phyloP scores from a whole-genome alignment of 2,113 vertebrate species.

The Rhizomys pruinosus region DNA sequence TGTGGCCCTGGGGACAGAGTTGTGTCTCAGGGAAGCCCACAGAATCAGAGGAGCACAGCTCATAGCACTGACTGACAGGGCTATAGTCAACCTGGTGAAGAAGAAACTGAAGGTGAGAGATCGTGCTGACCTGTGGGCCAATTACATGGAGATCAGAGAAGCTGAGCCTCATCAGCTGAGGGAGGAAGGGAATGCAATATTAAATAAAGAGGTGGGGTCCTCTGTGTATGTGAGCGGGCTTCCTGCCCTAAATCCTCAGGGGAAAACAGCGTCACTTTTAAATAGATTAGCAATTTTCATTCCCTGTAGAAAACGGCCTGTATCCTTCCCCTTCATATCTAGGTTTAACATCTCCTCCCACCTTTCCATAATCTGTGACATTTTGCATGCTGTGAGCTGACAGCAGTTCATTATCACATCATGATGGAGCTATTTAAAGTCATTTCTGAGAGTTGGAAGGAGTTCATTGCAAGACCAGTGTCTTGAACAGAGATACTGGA shows the following conservation, averaged over 20 bases:
- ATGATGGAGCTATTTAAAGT: not conserved
- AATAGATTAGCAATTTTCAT: not conserved
- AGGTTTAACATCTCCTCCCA: not conserved
- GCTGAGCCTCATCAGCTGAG: too few species aligned
- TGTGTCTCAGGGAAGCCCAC: not conserved
- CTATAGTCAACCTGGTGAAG: not conserved
- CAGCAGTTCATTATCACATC: not conserved
- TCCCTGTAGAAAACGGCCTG: not conserved
- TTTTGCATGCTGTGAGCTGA: not conserved
- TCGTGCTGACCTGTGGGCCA: too few species aligned
- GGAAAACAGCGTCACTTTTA: not conserved
- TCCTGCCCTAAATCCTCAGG: not conserved
- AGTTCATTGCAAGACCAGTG: not conserved
- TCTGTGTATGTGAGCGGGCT: not conserved
- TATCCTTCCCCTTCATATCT: not conserved
- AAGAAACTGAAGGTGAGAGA: not conserved
- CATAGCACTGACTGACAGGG: not conserved
- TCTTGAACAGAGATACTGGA: not conserved
- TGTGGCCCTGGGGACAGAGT: fast-evolving
- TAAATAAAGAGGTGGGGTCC: not conserved
- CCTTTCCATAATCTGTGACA: not conserved
- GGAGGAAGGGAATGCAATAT: not conserved
- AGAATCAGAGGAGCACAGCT: not conserved
- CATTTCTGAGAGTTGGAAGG: not conserved
- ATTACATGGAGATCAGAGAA: not conserved